These are phyloP conservation scores for Alouatta palliata DNA, from an alignment of 2,113 vertebrate genomes.

Conservation along the genomic window DNA sequence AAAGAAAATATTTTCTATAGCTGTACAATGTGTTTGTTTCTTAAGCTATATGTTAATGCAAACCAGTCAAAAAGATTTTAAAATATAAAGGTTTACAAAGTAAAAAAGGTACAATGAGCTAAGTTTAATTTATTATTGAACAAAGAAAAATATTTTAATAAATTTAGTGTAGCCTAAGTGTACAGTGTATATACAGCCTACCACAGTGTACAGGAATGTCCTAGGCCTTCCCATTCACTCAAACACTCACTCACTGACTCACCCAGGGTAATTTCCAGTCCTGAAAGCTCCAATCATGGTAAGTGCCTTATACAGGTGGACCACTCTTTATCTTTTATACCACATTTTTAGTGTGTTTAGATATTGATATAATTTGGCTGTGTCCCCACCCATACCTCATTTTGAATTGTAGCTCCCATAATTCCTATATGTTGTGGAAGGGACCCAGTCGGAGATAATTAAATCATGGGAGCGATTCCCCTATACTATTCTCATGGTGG, in stretches of 20 bases:
- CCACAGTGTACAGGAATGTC: no score
- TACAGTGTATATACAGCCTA: not conserved
- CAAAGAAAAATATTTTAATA: no score
- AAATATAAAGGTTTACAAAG: not conserved
- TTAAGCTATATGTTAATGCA: not conserved
- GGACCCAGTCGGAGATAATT: no score
- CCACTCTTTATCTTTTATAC: not conserved
- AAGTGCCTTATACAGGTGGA: not conserved
- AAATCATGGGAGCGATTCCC: no score
- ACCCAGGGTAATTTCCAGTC: not conserved
- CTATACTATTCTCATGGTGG: no score
- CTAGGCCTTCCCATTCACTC: not conserved
- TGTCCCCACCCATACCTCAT: no score
- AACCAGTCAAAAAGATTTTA: not conserved
- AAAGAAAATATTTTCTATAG: not conserved
- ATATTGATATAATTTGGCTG: no score
- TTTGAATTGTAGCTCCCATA: no score
- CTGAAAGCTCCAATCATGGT: not conserved
- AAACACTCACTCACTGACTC: not conserved
- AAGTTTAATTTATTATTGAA: not conserved
- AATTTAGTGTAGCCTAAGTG: not conserved
- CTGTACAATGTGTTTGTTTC: not conserved
- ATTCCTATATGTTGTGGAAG: no score
- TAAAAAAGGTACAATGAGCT: not conserved
- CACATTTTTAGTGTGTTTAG: not conserved